phyloP scores from a whole-genome alignment of 2,888 invertebrate species.

The Drosophila dives region DNA sequence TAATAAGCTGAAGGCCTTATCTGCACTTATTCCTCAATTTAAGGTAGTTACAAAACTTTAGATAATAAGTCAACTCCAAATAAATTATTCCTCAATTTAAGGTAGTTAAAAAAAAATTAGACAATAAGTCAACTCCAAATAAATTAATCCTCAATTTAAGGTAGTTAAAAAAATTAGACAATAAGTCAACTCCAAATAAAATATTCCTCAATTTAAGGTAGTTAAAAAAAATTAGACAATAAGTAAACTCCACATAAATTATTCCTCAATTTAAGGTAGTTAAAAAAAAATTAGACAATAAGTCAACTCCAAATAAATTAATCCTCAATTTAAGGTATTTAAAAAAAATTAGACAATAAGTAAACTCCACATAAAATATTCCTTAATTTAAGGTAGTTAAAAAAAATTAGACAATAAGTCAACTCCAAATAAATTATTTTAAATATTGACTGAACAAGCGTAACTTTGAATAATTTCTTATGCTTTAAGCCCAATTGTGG shows the following conservation, averaged over 20 bases:
- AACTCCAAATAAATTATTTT: not conserved
- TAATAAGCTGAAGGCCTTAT: not conserved
- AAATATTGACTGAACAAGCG: not conserved
- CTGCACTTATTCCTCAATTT: not conserved
- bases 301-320: not conserved
- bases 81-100: not conserved
- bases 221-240: too few relatives aligned
- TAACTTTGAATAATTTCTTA: not conserved
- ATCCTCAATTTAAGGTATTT: not conserved
- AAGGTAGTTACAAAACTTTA: not conserved
- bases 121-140: too few relatives aligned
- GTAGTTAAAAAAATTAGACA: not conserved
- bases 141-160: not conserved
- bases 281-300: not conserved
- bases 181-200: not conserved
- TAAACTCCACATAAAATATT: too few relatives aligned
- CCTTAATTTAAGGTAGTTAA: not conserved
- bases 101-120: not conserved
- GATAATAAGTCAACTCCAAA: rapidly evolving
- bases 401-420: rapidly evolving
- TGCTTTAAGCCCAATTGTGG: not conserved
- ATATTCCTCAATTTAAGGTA: too few relatives aligned
- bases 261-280: not conserved
- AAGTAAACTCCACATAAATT: too few relatives aligned
- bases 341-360: too few relatives aligned